Base-by-base conservation (phyloP, 2,113 vertebrate genomes). In the Pollimyrus isidori region DNA sequence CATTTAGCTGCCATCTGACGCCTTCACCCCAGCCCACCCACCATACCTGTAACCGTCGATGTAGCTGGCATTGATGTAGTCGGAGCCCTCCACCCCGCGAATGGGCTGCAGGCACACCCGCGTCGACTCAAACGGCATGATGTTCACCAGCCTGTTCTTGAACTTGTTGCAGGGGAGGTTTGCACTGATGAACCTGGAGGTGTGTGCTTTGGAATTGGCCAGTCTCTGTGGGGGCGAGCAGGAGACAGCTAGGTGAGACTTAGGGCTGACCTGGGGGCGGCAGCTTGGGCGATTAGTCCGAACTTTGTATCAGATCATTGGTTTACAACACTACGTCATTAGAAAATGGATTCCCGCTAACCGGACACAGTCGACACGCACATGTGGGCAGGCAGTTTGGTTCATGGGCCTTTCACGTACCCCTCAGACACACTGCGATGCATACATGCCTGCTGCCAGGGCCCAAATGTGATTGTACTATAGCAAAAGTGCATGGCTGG, bases 61-160 rank as follows among this genome's bases (percentile, higher is more conserved):
- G 93, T 98, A 99, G 94, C 98, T 99, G 95, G 96, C 97, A 0
- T 99, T 99, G 95, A 99, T 98, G 94, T 99, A 99, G 93, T 99
- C 98, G 0, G 98, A 99, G 91, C 98, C 98, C 93, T 99, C 98
- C 3, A 99, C 97, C 0, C 98, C 98, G 39, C 98, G 96, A 94
- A 99, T 98, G 83, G 98, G 98, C 95, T 98, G 98, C 94, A 99
- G 96, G 92, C 96, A 97, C 89, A 99, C 97, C 0, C 98, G 97
- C 0, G 96, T 98, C 90, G 97, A 94, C 94, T 99, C 98, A 0
- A 98, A 98, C 0, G 98, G 98, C 97, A 99, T 97, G 92, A 99
- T 98, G 93, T 99, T 99, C 90, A 98, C 97, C 0, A 99, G 96
- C 58, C 98, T 97, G 93, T 99, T 99, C 95, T 99, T 99, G 93